Conservation (phyloP, 2,797 vertebrate genomes). For the Acanthurus tractus region DNA sequence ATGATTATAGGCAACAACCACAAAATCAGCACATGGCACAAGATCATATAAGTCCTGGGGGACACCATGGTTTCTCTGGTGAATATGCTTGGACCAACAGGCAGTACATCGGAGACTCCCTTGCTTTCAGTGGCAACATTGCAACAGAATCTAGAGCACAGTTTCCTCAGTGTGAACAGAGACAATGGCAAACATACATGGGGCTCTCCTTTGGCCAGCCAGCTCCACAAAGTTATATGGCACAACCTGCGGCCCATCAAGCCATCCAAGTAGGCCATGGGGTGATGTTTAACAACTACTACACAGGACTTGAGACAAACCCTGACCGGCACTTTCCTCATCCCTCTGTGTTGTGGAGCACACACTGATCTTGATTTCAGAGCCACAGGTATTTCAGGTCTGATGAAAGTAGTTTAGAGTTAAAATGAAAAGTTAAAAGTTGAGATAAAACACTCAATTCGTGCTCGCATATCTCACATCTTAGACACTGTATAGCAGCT, state of each 20-base stretch:
- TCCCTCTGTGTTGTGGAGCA: neutral
- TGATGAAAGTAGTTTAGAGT: neutral
- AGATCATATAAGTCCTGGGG: neutral
- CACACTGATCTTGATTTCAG: slow-evolving; percentile 11
- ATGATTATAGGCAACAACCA: slow-evolving; percentile 23
- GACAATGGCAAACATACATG: neutral
- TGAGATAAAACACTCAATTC: neutral
- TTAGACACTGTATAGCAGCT: neutral
- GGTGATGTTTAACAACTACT: slow-evolving; percentile 14
- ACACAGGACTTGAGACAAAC: neutral
- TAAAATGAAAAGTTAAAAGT: too few species aligned
- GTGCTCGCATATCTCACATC: neutral
- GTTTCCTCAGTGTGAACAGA: neutral
- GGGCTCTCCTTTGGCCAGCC: neutral
- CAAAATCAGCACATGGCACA: slow-evolving; percentile 11
- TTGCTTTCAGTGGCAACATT: neutral
- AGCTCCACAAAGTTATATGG: slow-evolving; percentile 9
- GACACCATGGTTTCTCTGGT: neutral
- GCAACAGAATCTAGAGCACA: neutral
- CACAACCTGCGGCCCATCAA: neutral
- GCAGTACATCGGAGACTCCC: neutral
- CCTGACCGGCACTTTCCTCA: neutral
- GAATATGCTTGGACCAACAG: slow-evolving; percentile 1
- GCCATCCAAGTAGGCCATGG: neutral
- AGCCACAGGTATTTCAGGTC: neutral